Conservation (phyloP, 2,797 vertebrate genomes). For the Luscinia megarhynchos region DNA sequence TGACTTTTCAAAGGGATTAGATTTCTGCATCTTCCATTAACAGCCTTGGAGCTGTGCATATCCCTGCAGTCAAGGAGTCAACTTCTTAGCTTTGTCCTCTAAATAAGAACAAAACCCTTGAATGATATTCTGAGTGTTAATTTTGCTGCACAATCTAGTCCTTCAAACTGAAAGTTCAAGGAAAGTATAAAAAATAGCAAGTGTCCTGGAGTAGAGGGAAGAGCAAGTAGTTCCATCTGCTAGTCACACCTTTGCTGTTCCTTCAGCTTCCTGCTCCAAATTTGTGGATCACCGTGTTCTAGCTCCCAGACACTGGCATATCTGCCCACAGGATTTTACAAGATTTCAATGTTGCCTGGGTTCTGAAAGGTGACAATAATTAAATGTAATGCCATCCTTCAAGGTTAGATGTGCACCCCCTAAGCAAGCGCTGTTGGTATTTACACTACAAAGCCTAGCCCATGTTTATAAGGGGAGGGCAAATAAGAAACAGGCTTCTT, state of each 20-base stretch:
- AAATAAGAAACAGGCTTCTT: constrained; percentile 25
- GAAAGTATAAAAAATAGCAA: not conserved
- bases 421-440: fast-evolving
- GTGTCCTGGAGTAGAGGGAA: not conserved
- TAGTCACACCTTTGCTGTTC: not conserved
- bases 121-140: not conserved
- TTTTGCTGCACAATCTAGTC: not conserved
- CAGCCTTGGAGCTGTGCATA: not conserved
- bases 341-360: not conserved
- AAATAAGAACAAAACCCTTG: not conserved
- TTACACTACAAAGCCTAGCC: not conserved
- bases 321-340: not conserved
- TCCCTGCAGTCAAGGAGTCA: constrained; percentile 8
- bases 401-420: not conserved
- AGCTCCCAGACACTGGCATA: not conserved
- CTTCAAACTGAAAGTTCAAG: not conserved
- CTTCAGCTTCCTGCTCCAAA: not conserved
- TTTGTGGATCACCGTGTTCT: not conserved
- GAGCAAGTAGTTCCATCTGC: not conserved
- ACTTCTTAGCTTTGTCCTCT: constrained; percentile 31
- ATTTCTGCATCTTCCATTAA: constrained; percentile 2
- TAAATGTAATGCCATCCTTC: not conserved
- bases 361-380: not conserved
- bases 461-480: not conserved
- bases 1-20: not conserved